Evolutionary conservation across 2,797 vertebrate species (phyloP), one percentile per base, ranked within the genome.

Genomic region (Melanotaenia pygmaea): DNA sequence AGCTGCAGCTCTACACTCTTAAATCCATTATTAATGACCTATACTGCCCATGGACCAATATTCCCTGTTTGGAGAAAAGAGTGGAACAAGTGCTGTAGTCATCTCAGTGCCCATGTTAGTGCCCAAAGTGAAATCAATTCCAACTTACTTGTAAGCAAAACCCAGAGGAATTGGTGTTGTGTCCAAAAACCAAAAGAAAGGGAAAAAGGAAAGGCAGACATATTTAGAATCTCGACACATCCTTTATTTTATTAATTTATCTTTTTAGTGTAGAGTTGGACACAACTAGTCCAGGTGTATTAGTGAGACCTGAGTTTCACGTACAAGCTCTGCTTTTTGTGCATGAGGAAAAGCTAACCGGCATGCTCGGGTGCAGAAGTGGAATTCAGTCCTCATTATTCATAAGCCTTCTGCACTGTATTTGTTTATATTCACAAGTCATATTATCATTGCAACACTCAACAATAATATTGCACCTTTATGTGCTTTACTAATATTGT

Each of bases 11-110:
- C 59, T 70, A 78, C 81, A 88, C 89, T 88, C 80, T 88, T 84
- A 89, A 88, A 88, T 28, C 81, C 74, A 86, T 90, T 89, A 85
- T 84, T 84, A 82, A 90, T 82, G 85, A 80, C 70, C 54, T 59
- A 1, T 34, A 24, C 40, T 53, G 60, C 76, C 70, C 70, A 35
- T 65, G 59, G 72, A 61, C 75, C 72, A 68, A 60, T 74, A 70
- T 51, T 58, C 71, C 58, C 51, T 32, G 35, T 82, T 76, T 77
- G 64, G 81, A 80, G 64, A 45, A 72, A 69, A 71, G 47, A 74
- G 57, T 20, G 38, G 69, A 60, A 68, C 58, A 60, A 24, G 14
- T 22, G 77, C 32, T 32, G 59, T 58, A 20, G 59, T 58, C 47
- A 72, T 81, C 57, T 64, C 61, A 28, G n/a, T 54, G 24, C 13